These are phyloP conservation scores for Drosophila biarmipes DNA, from an alignment of 1,140 invertebrate genomes.

Conservation along the genomic window DNA sequence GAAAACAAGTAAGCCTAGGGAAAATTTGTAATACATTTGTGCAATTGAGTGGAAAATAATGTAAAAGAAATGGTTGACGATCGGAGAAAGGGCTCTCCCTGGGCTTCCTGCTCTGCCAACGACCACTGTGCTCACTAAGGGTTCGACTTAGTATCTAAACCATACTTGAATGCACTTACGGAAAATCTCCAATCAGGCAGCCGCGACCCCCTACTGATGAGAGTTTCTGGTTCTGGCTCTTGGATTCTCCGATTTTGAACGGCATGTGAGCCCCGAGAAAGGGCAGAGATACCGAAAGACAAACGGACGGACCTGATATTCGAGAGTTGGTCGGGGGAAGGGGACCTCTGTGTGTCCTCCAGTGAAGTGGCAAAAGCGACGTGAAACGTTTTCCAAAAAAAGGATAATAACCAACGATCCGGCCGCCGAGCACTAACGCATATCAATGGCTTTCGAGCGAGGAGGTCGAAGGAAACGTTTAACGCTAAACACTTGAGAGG, in stretches of 20 bases:
- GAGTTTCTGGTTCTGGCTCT: conserved; percentile 40
- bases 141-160: conserved; percentile 27
- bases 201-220: conserved; percentile 75
- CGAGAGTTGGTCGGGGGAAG: conserved; percentile 37
- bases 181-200: conserved; percentile 73
- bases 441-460: conserved; percentile 20
- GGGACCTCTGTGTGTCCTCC: not conserved
- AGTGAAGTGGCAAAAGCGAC: conserved; percentile 69
- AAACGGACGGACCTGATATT: conserved; percentile 49
- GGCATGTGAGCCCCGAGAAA: conserved; percentile 15
- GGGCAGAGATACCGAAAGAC: conserved; percentile 15
- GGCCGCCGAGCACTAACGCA: conserved; percentile 36
- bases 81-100: not conserved
- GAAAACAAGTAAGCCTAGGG: no score
- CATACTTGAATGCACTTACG: conserved; percentile 74
- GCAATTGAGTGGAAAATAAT: not conserved
- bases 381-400: conserved; percentile 60
- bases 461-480: conserved; percentile 64
- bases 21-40: not conserved
- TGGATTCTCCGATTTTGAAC: conserved; percentile 15
- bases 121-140: conserved; percentile 40
- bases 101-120: not conserved
- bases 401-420: conserved; percentile 40
- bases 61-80: not conserved
- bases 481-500: conserved; percentile 69